These are phyloP conservation scores for Armadillidium nasatum DNA, from an alignment of 1,140 invertebrate species.

Conservation along the genomic window DNA sequence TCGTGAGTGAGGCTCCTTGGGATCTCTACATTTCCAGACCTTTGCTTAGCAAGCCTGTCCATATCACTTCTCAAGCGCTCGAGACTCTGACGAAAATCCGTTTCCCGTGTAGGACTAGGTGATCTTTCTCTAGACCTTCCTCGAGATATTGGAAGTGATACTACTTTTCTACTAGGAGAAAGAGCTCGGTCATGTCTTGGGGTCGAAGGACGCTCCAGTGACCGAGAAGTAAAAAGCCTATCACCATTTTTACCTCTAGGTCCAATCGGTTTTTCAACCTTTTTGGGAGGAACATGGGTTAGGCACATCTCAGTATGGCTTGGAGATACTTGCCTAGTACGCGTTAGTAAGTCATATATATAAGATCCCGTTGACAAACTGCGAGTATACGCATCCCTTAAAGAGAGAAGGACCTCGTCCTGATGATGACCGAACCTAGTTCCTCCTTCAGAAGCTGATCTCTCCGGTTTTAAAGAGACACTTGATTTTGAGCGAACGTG, in stretches of 20 bases:
- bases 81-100: constrained; percentile 16
- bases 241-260: constrained; percentile 35
- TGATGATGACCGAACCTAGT: constrained; percentile 18
- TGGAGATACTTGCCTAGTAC: constrained; percentile 36
- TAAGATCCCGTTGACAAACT: constrained; percentile 34
- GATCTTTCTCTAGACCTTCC: constrained; percentile 40
- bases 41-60: constrained; percentile 30
- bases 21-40: constrained; percentile 23
- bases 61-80: constrained; percentile 29
- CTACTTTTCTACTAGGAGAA: constrained; percentile 40
- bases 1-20: constrained; percentile 41
- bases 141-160: constrained; percentile 36
- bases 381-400: constrained; percentile 33
- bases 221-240: constrained; percentile 39
- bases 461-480: constrained; percentile 41
- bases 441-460: constrained; percentile 26
- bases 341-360: constrained; percentile 40
- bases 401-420: constrained; percentile 37
- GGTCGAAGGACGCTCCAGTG: constrained; percentile 41
- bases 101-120: constrained; percentile 32
- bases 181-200: constrained; percentile 37
- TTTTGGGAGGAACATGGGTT: constrained; percentile 37
- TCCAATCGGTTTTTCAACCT: constrained; percentile 27
- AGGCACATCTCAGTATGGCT: constrained; percentile 43
- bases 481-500: constrained; percentile 41